phyloP scores from a whole-genome alignment of 2,797 vertebrate species.

The Xerus rutilus region DNA sequence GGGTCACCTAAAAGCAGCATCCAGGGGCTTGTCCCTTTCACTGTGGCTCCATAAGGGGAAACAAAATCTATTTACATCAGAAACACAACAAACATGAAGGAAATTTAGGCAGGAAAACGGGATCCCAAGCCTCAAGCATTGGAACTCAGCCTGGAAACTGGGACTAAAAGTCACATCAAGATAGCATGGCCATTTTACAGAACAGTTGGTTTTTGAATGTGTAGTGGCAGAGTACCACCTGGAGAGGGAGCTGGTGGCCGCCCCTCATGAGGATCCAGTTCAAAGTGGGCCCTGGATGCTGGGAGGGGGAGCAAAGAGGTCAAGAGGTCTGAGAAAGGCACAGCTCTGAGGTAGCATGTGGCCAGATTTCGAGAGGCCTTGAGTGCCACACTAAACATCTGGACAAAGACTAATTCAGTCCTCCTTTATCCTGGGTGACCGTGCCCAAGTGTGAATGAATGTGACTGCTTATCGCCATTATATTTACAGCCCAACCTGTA shows the following conservation, averaged over 20 bases:
- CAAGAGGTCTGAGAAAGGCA: background rate
- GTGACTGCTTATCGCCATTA: background rate
- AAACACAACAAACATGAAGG: background rate
- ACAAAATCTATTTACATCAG: background rate
- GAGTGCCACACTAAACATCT: background rate
- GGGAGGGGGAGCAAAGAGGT: no score
- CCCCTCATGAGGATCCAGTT: background rate
- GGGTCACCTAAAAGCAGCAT: background rate
- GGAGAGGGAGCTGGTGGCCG: background rate
- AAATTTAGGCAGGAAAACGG: accelerated
- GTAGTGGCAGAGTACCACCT: background rate
- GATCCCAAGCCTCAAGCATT: background rate
- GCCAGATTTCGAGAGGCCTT: background rate
- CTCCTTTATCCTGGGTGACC: background rate
- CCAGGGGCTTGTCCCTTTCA: background rate
- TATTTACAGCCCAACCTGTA: background rate
- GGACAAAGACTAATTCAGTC: background rate
- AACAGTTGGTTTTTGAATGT: background rate
- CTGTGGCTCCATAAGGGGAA: background rate
- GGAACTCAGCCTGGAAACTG: background rate
- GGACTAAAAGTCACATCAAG: no score
- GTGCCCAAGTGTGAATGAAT: accelerated
- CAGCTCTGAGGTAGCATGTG: no score
- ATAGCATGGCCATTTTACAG: no score
- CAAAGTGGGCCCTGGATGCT: background rate